Conservation (phyloP, 2,797 vertebrate species). For the Gadopsis marmoratus region DNA sequence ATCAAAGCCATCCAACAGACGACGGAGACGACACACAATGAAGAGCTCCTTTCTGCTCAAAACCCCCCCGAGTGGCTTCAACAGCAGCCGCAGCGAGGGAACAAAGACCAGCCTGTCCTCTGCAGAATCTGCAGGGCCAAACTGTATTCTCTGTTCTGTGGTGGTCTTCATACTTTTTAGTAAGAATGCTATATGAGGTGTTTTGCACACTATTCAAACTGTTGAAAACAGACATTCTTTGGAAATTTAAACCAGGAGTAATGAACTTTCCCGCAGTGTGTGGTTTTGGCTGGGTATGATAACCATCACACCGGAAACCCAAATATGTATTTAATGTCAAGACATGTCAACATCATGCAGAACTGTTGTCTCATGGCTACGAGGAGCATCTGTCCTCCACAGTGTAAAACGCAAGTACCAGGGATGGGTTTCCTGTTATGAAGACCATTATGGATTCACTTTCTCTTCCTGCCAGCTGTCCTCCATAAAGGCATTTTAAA, state of each 20-base stretch:
- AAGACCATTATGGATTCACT: constrained; percentile 62
- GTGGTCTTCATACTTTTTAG: not conserved
- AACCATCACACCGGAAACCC: not conserved
- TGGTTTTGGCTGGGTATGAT: not conserved
- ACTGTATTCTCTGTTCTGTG: not conserved
- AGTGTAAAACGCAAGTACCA: constrained; percentile 62
- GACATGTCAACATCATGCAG: not conserved
- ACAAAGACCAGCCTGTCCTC: constrained; percentile 7
- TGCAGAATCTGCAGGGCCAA: not conserved
- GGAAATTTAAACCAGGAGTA: not conserved
- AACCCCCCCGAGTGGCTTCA: constrained; percentile 41
- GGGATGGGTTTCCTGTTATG: constrained; percentile 49
- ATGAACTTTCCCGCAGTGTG: not conserved
- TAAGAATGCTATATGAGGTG: not conserved
- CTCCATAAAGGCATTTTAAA: constrained; percentile 51
- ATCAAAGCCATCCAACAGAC: constrained; percentile 62
- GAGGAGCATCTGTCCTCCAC: constrained; percentile 21
- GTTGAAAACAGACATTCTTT: not conserved
- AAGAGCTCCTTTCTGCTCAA: constrained; percentile 30
- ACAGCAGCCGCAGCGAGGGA: constrained; percentile 6
- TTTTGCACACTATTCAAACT: not conserved
- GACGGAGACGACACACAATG: constrained; percentile 41
- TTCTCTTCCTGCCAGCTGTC: constrained; percentile 59
- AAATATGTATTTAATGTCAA: too few species aligned
- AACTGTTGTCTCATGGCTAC: not conserved